A percentile compares a stretch with the other conserved stretches of the same genome.
Evolutionary conservation across 53 echinoderm and acorn worm species (phyloP).

Genomic region (Mesocentrotus franciscanus): DNA sequence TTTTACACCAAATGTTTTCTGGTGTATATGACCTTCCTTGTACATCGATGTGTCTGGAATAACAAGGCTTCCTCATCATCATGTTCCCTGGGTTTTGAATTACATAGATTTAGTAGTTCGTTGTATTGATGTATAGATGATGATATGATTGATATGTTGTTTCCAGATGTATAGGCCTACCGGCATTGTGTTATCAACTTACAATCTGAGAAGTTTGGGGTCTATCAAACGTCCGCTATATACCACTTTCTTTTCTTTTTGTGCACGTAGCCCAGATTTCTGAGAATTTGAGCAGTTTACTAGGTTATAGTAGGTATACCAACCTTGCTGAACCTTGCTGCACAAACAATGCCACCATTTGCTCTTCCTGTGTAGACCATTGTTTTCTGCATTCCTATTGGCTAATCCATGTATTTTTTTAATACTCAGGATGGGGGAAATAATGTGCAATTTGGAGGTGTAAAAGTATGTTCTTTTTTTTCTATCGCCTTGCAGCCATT

Average conservation of each 20-base stretch:
- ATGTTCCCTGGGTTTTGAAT: background rate
- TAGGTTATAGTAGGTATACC: background rate
- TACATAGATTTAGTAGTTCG: background rate
- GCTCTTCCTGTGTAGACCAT: background rate
- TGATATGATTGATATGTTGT: no score
- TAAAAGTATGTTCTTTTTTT: no score
- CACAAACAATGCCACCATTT: background rate
- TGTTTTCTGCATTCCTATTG: background rate
- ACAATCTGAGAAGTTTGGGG: no score
- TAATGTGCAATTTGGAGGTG: background rate
- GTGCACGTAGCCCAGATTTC: conserved; percentile 13
- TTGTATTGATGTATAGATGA: no score
- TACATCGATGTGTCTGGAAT: background rate
- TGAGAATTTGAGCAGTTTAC: background rate
- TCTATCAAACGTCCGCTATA: no score
- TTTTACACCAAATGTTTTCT: background rate
- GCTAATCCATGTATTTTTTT: background rate
- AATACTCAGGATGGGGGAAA: background rate
- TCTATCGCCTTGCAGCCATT: no score
- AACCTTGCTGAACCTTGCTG: background rate
- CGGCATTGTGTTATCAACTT: no score
- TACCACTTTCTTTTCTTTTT: background rate
- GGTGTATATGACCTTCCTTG: background rate
- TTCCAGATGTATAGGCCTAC: no score
- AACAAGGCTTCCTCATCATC: background rate